phyloP scores from a whole-genome alignment of 2,797 vertebrate species.

The Sphaeramia orbicularis region DNA sequence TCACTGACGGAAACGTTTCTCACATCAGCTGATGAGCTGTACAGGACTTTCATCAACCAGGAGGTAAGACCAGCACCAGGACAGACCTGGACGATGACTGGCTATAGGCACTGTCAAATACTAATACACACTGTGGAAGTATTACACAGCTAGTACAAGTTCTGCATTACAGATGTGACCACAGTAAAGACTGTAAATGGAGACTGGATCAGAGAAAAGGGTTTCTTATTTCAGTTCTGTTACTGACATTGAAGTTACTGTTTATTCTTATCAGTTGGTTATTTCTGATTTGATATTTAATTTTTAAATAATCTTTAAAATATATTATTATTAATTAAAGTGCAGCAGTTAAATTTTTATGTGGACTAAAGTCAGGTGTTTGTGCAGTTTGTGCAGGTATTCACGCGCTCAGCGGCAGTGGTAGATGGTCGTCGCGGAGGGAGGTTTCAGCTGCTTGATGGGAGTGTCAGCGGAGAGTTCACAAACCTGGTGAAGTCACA shows the following conservation, averaged over 20 bases:
- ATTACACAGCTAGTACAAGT: background rate
- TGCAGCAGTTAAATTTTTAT: background rate
- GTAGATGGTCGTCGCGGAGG: constrained; percentile 89
- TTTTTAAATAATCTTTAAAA: too few species aligned
- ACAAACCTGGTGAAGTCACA: constrained; percentile 86
- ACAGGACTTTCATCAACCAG: constrained; percentile 89
- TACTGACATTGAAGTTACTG: too few species aligned
- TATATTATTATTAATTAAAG: background rate
- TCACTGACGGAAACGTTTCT: constrained; percentile 89
- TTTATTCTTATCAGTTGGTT: too few species aligned
- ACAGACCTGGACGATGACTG: background rate
- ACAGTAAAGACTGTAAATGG: too few species aligned
- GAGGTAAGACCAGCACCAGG: constrained; percentile 81
- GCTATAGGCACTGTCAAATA: background rate
- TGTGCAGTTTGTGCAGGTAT: constrained; percentile 91
- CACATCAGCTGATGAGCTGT: constrained; percentile 92
- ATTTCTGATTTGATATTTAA: too few species aligned
- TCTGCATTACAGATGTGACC: too few species aligned
- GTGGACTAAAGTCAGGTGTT: background rate
- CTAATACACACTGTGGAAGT: background rate
- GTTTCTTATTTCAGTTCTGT: too few species aligned
- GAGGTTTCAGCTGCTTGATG: constrained; percentile 90
- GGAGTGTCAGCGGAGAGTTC: constrained; percentile 91
- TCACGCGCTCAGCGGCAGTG: constrained; percentile 87
- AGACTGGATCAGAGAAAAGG: too few species aligned